Evolutionary conservation across 2,888 invertebrate genomes (phyloP).

Genomic region (Cosmorhoe ocellata): DNA sequence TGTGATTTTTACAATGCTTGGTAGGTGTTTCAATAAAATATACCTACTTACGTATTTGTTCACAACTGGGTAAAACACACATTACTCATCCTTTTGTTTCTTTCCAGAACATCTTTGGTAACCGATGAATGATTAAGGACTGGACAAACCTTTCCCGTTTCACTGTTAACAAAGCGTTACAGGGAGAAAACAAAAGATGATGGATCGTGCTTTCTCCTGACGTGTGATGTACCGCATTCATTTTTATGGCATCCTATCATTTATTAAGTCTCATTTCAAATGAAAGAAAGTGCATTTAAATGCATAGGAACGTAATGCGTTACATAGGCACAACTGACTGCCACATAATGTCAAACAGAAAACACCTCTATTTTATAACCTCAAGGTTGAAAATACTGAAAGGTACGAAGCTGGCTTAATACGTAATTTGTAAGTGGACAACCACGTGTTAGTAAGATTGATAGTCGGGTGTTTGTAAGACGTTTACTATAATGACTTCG

Average conservation of each 20-base stretch:
- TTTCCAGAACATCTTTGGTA: background rate
- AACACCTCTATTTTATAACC: background rate
- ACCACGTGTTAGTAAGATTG: conserved; percentile 49
- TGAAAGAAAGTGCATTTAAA: conserved; percentile 63
- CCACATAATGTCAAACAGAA: conserved; percentile 2
- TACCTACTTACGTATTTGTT: too few relatives aligned
- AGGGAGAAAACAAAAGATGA: conserved; percentile 67
- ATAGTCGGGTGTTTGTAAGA: conserved; percentile 40
- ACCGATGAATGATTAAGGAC: conserved; percentile 16
- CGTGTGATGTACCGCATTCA: conserved; percentile 59
- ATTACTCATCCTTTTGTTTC: too few relatives aligned
- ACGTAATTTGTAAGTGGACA: conserved; percentile 33
- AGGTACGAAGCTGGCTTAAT: conserved; percentile 6
- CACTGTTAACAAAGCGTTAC: conserved; percentile 39
- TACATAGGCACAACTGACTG: conserved; percentile 30
- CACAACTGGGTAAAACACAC: too few relatives aligned
- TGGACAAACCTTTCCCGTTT: conserved; percentile 12
- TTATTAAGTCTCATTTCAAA: conserved; percentile 53
- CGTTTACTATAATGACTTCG: conserved; percentile 38
- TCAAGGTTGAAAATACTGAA: conserved; percentile 6
- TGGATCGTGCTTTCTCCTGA: conserved; percentile 64
- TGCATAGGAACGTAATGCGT: conserved; percentile 48
- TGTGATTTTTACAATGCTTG: too few relatives aligned
- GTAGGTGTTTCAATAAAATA: too few relatives aligned
- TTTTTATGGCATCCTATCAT: conserved; percentile 56